Evolutionary conservation across 2,888 invertebrate species (phyloP), one percentile per base, ranked within the genome.

Genomic region (Zele albiditarsus): DNA sequence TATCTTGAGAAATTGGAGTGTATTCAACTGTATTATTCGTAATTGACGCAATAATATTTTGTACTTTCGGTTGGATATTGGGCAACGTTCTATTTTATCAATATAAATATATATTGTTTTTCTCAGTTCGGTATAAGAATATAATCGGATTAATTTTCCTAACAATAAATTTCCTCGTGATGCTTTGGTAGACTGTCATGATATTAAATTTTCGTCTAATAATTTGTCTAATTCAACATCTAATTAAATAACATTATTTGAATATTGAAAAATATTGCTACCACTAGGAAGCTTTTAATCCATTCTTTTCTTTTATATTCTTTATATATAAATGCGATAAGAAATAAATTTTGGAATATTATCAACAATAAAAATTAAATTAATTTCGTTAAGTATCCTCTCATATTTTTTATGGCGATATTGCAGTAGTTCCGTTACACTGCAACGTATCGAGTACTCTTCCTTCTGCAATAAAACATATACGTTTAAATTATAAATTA

Each of bases 401-500:
- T 20, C 4, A 53, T 53, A 53, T 53, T 53, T n/a, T 20, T 53
- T 33, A 57, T 28, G 66, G 6, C 20, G 71, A 66, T 27, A 57
- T 71, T 46, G 66, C 60, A 31, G 76, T 73, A 23, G 73, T 77
- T 74, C 78, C 80, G 49, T 80, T 80, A 69, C 49, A 76, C 75
- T 70, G 49, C 63, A 80, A 74, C 70, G 69, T 77, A 46, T 80
- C 71, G 14, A 81, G 80, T 58, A 79, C 78, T 63, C 71, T 76
- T 68, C 71, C 76, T 57, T 80, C 81, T 81, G 80, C 58, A 80
- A 81, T 31, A 42, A 75, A 73, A 78, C 73, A 76, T 42, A 70
- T 31, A 70, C 33, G 73, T 57, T 28, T 53, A 69, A 28, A 62
- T 46, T 67, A 49, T 67, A 31, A 49, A n/a, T 65, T 74, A 49